A percentile compares a stretch with the other conserved stretches of the same genome.
Evolutionary conservation across 2,797 vertebrate species (phyloP).

Genomic region (Phrynocephalus guinanensis): DNA sequence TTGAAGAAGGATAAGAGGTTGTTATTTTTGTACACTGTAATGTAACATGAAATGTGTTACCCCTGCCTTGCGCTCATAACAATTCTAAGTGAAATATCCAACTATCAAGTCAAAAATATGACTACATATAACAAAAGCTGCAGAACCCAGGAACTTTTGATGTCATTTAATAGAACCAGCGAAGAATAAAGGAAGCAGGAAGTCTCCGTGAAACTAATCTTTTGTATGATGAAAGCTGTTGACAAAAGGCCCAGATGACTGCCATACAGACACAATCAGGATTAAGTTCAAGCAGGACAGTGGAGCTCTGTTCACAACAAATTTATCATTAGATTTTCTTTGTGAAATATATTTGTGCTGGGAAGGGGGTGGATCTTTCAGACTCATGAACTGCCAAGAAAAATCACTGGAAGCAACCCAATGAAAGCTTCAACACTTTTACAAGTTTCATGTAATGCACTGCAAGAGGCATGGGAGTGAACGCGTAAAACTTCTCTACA

Average conservation of each 20-base stretch:
- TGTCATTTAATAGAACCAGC: not conserved
- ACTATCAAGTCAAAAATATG: slow-evolving; percentile 7
- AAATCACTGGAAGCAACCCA: not conserved
- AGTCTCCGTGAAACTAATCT: not conserved
- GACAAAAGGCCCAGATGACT: not conserved
- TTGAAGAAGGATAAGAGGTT: not conserved
- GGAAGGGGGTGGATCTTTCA: not conserved
- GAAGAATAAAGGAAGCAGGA: not conserved
- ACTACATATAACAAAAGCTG: not conserved
- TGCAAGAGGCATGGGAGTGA: not conserved
- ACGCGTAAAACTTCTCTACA: not conserved
- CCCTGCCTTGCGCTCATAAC: not conserved
- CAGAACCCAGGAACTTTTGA: not conserved
- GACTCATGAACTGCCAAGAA: slow-evolving; percentile 4
- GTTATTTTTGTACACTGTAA: not conserved
- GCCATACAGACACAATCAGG: not conserved
- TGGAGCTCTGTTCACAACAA: not conserved
- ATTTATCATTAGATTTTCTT: not conserved
- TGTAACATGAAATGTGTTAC: not conserved
- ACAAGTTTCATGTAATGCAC: not conserved
- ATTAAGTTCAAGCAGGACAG: not conserved
- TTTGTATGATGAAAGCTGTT: not conserved
- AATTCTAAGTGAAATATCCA: not conserved
- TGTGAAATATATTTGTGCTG: not conserved
- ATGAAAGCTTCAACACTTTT: not conserved